Conservation (phyloP, 2,888 invertebrate genomes). For the Drosophila rellima region DNA sequence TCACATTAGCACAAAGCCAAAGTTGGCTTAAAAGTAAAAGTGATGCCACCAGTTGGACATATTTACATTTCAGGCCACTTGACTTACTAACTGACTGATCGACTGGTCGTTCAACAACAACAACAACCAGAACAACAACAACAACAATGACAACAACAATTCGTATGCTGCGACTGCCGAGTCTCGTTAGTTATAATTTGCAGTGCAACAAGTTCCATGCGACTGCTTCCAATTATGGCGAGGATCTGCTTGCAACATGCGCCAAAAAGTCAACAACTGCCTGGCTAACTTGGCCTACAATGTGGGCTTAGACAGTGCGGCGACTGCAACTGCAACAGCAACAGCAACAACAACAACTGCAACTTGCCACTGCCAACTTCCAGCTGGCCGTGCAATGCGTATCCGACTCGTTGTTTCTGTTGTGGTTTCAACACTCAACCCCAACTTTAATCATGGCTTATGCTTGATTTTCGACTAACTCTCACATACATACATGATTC, state of each 20-base stretch:
- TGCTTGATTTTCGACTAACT: slow-evolving; percentile 41
- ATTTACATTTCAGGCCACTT: slow-evolving; percentile 75
- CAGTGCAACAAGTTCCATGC: slow-evolving; percentile 79
- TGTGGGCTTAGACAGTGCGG: slow-evolving; percentile 65
- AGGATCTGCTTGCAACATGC: slow-evolving; percentile 78
- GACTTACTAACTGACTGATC: slow-evolving; percentile 80
- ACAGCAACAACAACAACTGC: neutral
- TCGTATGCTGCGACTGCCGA: slow-evolving; percentile 6
- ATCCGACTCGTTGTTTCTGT: slow-evolving; percentile 24
- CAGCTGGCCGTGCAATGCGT: slow-evolving; percentile 39
- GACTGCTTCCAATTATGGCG: slow-evolving; percentile 83
- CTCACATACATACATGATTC: slow-evolving; percentile 24
- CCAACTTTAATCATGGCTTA: slow-evolving; percentile 47
- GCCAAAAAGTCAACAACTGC: slow-evolving; percentile 73
- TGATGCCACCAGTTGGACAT: slow-evolving; percentile 63
- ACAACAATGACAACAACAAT: slow-evolving; percentile 15
- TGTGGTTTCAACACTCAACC: slow-evolving; percentile 37
- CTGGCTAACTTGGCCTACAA: slow-evolving; percentile 49
- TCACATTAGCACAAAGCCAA: slow-evolving; percentile 77
- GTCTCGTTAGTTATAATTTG: slow-evolving; percentile 71
- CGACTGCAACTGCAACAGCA: slow-evolving; percentile 42
- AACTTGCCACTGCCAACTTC: slow-evolving; percentile 27
- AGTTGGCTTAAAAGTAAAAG: slow-evolving; percentile 77
- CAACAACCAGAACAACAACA: slow-evolving; percentile 19
- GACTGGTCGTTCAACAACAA: slow-evolving; percentile 52